Percentiles rank a stretch among this genome's conserved stretches.
Evolutionary conservation across 2,888 invertebrate genomes (phyloP).

Genomic region (Globia sparganii): DNA sequence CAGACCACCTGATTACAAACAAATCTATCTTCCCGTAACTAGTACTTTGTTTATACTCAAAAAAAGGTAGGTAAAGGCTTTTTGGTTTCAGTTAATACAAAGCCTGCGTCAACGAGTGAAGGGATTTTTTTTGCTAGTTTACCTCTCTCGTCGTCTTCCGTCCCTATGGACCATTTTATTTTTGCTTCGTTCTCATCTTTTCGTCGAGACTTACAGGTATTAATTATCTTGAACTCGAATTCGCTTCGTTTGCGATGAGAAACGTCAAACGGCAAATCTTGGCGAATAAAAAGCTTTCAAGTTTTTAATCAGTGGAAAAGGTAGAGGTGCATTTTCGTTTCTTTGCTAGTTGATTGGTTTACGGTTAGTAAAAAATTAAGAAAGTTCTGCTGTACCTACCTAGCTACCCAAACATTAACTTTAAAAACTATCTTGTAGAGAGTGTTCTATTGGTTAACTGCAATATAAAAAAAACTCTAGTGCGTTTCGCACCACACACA

Average conservation of each 20-base stretch:
- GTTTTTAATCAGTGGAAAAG: constrained; percentile 43
- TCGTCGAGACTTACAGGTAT: constrained; percentile 54
- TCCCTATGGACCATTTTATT: constrained; percentile 55
- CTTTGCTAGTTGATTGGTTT: not conserved
- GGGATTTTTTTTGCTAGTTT: constrained; percentile 54
- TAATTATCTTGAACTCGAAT: constrained; percentile 59
- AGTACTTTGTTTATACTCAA: constrained; percentile 43
- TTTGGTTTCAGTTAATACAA: constrained; percentile 58
- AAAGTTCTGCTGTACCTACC: not conserved
- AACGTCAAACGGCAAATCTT: constrained; percentile 51
- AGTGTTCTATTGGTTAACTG: not conserved
- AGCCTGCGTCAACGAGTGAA: constrained; percentile 44
- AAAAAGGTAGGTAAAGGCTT: constrained; percentile 35
- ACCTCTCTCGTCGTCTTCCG: constrained; percentile 30
- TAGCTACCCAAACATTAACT: not conserved
- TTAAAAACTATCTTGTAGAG: not conserved
- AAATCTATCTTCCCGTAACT: constrained; percentile 23
- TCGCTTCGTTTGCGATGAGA: constrained; percentile 47
- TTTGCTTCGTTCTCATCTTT: constrained; percentile 59
- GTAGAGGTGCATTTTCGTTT: constrained; percentile 24
- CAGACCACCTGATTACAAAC: constrained; percentile 21
- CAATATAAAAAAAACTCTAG: not conserved
- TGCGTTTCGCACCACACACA: not conserved
- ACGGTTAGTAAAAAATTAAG: not conserved
- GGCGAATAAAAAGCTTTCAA: constrained; percentile 38